Conservation (phyloP, 1,140 invertebrate species). For the Eumeta japonica region DNA sequence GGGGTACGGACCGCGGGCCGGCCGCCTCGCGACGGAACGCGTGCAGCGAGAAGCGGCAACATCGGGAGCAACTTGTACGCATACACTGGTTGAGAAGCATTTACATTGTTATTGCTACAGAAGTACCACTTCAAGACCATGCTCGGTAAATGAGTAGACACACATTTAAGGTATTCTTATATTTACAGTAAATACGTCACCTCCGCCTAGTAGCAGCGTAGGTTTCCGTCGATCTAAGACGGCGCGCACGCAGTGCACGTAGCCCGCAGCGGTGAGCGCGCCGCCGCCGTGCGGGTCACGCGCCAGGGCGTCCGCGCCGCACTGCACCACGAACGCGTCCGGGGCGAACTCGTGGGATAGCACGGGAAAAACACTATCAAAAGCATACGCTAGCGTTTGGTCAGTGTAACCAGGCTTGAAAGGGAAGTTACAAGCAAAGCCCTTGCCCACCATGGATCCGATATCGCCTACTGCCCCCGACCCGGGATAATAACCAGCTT, state of each 20-base stretch:
- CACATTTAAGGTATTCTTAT: neutral
- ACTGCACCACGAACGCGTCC: conserved; percentile 75
- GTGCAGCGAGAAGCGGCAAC: too few species aligned
- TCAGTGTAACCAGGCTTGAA: conserved; percentile 67
- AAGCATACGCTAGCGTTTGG: conserved; percentile 60
- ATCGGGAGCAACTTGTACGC: too few species aligned
- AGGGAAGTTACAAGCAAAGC: conserved; percentile 72
- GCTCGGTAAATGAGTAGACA: neutral
- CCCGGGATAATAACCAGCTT: conserved; percentile 77
- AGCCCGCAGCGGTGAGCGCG: conserved; percentile 64
- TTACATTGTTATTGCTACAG: too few species aligned
- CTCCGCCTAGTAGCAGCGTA: conserved; percentile 72
- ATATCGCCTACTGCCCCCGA: conserved; percentile 64
- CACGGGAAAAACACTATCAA: conserved; percentile 58
- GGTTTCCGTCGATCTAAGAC: conserved; percentile 63
- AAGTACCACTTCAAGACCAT: too few species aligned
- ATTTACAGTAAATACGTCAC: conserved; percentile 48
- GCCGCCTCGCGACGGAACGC: too few species aligned
- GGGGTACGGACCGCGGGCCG: too few species aligned
- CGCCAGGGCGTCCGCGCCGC: conserved; percentile 73
- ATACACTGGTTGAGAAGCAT: too few species aligned
- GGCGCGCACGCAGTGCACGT: conserved; percentile 60
- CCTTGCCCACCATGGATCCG: conserved; percentile 65
- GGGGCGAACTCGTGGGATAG: conserved; percentile 61
- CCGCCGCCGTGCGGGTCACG: conserved; percentile 72